These are phyloP conservation scores for Willowsia nigromaculata DNA, from an alignment of 2,888 invertebrate species.

Conservation along the genomic window DNA sequence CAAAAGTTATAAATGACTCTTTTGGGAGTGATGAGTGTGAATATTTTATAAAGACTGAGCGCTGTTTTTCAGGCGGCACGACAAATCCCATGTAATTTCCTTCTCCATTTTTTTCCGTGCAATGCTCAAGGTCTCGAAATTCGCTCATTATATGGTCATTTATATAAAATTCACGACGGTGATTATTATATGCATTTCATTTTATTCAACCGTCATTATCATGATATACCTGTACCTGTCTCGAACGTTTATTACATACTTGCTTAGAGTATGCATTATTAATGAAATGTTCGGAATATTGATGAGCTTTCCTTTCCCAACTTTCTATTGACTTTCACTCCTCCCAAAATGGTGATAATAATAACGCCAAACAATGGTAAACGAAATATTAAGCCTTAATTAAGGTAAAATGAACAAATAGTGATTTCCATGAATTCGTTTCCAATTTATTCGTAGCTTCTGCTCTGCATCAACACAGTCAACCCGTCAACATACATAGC, in stretches of 20 bases:
- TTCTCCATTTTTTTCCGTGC: neutral
- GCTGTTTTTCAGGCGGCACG: neutral
- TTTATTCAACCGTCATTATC: slow-evolving; percentile 11
- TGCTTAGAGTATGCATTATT: neutral
- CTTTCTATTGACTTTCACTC: no score
- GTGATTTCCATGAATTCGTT: no score
- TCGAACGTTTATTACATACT: neutral
- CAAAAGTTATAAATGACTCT: slow-evolving; percentile 76
- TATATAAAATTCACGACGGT: neutral
- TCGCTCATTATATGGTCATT: slow-evolving; percentile 17
- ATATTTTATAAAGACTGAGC: slow-evolving; percentile 31
- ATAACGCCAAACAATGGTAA: no score
- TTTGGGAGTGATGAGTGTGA: slow-evolving; percentile 65
- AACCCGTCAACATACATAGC: no score
- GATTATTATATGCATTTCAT: neutral
- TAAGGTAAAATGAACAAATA: no score
- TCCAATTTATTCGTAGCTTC: no score
- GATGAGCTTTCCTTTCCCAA: neutral
- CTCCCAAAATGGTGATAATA: no score
- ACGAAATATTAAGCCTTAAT: no score
- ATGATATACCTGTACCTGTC: no score
- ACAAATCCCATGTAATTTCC: neutral
- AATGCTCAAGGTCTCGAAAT: neutral
- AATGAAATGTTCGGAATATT: slow-evolving; percentile 8
- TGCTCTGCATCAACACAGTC: no score